A percentile compares a stretch with the other conserved stretches of the same genome.
Conservation (phyloP, 2,113 vertebrate species). For the Pelmatolapia mariae region DNA sequence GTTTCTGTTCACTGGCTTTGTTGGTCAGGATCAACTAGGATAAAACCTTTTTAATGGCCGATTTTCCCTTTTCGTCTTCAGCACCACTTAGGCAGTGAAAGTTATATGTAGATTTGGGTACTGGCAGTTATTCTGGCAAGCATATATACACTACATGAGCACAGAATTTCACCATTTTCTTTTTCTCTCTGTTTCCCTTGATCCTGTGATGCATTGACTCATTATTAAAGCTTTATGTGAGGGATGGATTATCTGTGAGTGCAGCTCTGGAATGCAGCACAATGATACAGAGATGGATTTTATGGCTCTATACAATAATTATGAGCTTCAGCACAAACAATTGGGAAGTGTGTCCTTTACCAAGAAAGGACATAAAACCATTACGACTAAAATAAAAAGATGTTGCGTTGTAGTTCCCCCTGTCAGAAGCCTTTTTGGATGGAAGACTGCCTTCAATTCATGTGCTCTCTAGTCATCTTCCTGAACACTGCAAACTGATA, state of each 20-base stretch:
- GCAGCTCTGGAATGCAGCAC: slow-evolving; percentile 11
- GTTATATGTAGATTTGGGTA: neutral
- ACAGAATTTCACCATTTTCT: neutral
- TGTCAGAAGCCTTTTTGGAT: slow-evolving; percentile 24
- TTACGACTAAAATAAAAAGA: neutral
- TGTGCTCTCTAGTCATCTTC: slow-evolving; percentile 27
- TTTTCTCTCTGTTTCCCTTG: neutral
- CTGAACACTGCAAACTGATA: slow-evolving; percentile 62
- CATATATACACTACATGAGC: neutral
- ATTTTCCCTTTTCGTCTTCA: neutral
- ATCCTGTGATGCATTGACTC: neutral
- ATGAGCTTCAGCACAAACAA: slow-evolving; percentile 10
- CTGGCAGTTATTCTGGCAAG: neutral
- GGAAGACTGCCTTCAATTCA: slow-evolving; percentile 46
- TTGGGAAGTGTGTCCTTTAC: neutral
- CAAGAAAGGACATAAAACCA: slow-evolving; percentile 22
- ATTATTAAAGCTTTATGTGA: slow-evolving; percentile 42
- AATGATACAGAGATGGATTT: slow-evolving; percentile 2
- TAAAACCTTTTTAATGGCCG: neutral
- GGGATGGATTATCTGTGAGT: slow-evolving; percentile 36
- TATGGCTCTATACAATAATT: slow-evolving; percentile 37
- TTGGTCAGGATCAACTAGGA: neutral
- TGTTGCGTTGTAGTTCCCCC: slow-evolving; percentile 13
- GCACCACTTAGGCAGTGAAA: neutral
- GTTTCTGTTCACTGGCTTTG: neutral